These are phyloP conservation scores for Lophius piscatorius DNA, from an alignment of 2,113 vertebrate species.

Conservation along the genomic window DNA sequence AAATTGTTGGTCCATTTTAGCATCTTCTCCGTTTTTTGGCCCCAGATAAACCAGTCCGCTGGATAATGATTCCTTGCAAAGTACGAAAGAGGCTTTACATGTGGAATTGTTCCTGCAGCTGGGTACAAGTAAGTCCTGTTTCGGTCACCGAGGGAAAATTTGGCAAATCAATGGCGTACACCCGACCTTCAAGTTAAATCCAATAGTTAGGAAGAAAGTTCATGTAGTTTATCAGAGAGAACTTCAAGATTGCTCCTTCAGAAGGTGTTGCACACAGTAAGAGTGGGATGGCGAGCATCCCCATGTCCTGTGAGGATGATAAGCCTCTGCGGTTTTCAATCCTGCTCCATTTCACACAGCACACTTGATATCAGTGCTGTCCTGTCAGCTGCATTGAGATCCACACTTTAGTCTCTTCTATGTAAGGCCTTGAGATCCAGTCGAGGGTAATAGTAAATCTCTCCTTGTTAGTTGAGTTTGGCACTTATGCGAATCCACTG, in stretches of 20 bases:
- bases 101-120: not conserved
- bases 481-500: conserved; percentile 94
- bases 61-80: conserved; percentile 12
- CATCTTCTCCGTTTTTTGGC: conserved; percentile 29
- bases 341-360: conserved; percentile 8
- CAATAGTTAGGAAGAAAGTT: conserved; percentile 9
- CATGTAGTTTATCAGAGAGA: not conserved
- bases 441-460: conserved; percentile 14
- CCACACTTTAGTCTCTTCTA: conserved; percentile 22
- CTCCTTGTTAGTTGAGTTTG: conserved; percentile 83
- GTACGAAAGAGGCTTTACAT: conserved; percentile 18
- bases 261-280: conserved; percentile 27
- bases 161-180: conserved; percentile 53
- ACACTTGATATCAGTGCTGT: conserved; percentile 6
- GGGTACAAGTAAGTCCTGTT: conserved; percentile 6
- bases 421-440: conserved; percentile 22
- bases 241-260: conserved; percentile 12
- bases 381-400: conserved; percentile 26
- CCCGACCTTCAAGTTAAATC: conserved; percentile 24
- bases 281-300: not conserved
- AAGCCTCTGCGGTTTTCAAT: conserved; percentile 28
- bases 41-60: conserved; percentile 6
- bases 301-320: conserved; percentile 27
- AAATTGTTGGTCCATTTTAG: conserved; percentile 5
- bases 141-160: conserved; percentile 19